Conservation (phyloP, 1,140 invertebrate genomes). For the Ostrea edulis region DNA sequence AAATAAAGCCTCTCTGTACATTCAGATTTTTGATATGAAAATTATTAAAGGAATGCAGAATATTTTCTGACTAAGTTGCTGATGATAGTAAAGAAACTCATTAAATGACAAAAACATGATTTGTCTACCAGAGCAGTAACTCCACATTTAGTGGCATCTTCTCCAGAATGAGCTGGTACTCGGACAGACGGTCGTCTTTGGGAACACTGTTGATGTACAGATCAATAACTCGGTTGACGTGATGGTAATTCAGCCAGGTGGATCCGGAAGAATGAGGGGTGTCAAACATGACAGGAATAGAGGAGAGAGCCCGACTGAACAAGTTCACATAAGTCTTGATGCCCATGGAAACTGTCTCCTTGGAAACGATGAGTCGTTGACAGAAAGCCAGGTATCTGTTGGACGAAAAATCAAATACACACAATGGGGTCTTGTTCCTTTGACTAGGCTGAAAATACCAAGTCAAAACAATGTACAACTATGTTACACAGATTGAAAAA, state of each 20-base stretch:
- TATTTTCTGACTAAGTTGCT: not conserved
- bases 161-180: slow-evolving; percentile 60
- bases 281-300: slow-evolving; percentile 62
- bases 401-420: not conserved
- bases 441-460: not conserved
- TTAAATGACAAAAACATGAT: slow-evolving; percentile 25
- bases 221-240: slow-evolving; percentile 66
- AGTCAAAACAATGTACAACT: not conserved
- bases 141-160: slow-evolving; percentile 68
- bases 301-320: slow-evolving; percentile 61
- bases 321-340: slow-evolving; percentile 49
- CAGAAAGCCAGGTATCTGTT: slow-evolving; percentile 48
- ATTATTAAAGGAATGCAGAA: not conserved
- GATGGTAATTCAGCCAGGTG: slow-evolving; percentile 63
- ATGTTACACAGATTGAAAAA: slow-evolving; percentile 6
- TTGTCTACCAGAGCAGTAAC: slow-evolving; percentile 62
- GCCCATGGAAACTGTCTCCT: slow-evolving; percentile 27
- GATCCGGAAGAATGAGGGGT: slow-evolving; percentile 50
- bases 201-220: slow-evolving; percentile 60
- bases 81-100: not conserved
- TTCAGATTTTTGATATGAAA: not conserved
- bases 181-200: slow-evolving; percentile 19
- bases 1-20: not conserved
- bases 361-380: slow-evolving; percentile 34
- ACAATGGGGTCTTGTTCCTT: not conserved